Base-by-base conservation (phyloP, 2,888 invertebrate genomes). In the Microctonus brassicae region DNA sequence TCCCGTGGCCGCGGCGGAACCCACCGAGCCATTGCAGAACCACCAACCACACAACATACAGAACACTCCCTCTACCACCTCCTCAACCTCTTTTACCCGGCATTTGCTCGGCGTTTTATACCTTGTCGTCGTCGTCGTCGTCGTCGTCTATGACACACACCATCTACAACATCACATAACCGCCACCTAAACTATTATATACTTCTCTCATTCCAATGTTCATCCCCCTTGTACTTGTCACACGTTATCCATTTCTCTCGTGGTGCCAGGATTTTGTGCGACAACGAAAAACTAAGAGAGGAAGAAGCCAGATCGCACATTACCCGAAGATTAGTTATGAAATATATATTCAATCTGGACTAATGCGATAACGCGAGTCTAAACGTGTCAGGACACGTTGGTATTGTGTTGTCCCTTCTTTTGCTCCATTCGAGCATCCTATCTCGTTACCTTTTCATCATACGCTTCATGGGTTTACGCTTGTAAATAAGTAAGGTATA, bases 271-370 rank as follows among this genome's bases (percentile, higher is more conserved):
- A 64, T 61, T 33, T 29, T 62, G 36, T 39, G 24, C 60, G 61
- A 39, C n/a, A n/a, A n/a, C n/a, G 55, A 39, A 29, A 34, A 62
- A 42, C 53, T 26, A 60, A 64, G 17, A 73, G 62, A 62, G 68
- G 60, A 39, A 69, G 65, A 71, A 61, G n/a, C n/a, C n/a, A n/a
- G n/a, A n/a, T n/a, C n/a, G n/a, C n/a, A n/a, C n/a, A n/a, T n/a
- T 1, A 7, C 17, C 47, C 55, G 65, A 68, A 58, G 77, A 78
- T 80, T 85, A 84, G 85, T 84, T 85, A 84, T 84, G 85, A 84
- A 86, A 85, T 88, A 88, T 88, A 88, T 87, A 87, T 87, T 86
- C 86, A 87, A 87, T 87, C 86, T 86, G 85, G 82, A 82, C 79
- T 79, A 81, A 73, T 76, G 79, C 82, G 84, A 84, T 84, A 84